Conservation (phyloP, 2,797 vertebrate genomes). For the Myotis planiceps region DNA sequence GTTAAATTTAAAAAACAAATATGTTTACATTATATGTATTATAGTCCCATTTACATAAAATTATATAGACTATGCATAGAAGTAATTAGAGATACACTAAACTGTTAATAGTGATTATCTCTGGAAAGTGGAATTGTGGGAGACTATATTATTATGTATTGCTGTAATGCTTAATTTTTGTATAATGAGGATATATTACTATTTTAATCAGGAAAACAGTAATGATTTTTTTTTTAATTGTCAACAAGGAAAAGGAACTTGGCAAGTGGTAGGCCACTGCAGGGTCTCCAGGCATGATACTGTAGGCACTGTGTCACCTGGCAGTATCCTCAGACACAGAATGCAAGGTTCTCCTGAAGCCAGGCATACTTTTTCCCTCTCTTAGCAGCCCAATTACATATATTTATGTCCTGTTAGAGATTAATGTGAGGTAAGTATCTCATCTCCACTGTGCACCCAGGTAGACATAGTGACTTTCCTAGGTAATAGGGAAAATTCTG, state of each 20-base stretch:
- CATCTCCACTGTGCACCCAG: not conserved
- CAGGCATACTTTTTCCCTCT: not conserved
- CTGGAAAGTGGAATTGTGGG: not conserved
- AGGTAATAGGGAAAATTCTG: slow-evolving; percentile 27
- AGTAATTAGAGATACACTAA: slow-evolving; percentile 3
- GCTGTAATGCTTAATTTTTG: not conserved
- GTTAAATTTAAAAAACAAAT: slow-evolving; percentile 49
- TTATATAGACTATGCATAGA: not conserved
- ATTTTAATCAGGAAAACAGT: not conserved
- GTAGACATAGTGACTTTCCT: not conserved
- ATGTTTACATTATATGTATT: not conserved
- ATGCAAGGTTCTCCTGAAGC: not conserved
- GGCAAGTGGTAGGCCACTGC: not conserved
- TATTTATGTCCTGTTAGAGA: slow-evolving; percentile 1
- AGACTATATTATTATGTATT: not conserved
- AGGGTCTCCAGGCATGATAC: not conserved
- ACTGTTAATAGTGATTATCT: not conserved
- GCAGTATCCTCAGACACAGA: not conserved
- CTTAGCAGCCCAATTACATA: not conserved
- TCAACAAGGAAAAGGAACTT: slow-evolving; percentile 21
- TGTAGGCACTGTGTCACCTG: not conserved
- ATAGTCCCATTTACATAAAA: slow-evolving; percentile 13
- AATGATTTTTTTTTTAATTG: not conserved
- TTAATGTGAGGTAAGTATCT: not conserved
- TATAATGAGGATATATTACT: not conserved